Evolutionary conservation across 2,113 vertebrate species (phyloP), one percentile per base, ranked within the genome.

Genomic region (Smithornis capensis): DNA sequence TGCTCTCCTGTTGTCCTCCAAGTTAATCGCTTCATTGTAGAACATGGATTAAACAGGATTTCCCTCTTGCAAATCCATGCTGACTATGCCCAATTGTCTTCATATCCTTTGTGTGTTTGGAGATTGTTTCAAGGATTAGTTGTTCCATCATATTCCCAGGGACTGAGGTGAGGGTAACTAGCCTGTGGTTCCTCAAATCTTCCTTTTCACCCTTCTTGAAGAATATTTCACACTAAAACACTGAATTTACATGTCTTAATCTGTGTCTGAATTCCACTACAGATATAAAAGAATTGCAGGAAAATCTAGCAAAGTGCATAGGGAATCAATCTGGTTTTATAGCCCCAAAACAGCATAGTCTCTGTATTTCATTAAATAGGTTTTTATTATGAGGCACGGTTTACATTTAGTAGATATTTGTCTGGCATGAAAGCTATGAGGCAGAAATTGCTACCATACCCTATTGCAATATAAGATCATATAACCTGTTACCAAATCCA

Each of bases 281-380:
- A 76, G 69, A 44, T 76, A 7, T 33, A 16, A 91, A 84, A 69
- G 83, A 71, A 37, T 28, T 23, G 22, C 14, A 69, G 23, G 42
- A 64, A 87, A 85, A 65, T 31, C 25, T 65, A 52, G 7, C 16
- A 69, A 85, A 79, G 16, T 55, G 52, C 21, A 45, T 24, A 50
- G 74, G 47, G 38, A 87, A 91, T 84, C 71, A 85, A n/a, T 73
- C 52, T 60, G 31, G 44, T 38, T 89, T 56, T 68, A 49, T 8
- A 76, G 9, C 17, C 17, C 9, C 5, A 29, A 87, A 96, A 45
- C 12, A 64, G 27, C 28, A 56, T 52, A 89, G 53, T 42, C 38
- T 57, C 82, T 91, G 67, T 69, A 76, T 92, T 96, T 62, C 37
- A 84, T 91, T 91, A 95, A 85, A 37, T 28, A 77, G 37, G 15